These are phyloP conservation scores for Drosophila gaucha DNA, from an alignment of 2,888 invertebrate genomes.

Conservation along the genomic window DNA sequence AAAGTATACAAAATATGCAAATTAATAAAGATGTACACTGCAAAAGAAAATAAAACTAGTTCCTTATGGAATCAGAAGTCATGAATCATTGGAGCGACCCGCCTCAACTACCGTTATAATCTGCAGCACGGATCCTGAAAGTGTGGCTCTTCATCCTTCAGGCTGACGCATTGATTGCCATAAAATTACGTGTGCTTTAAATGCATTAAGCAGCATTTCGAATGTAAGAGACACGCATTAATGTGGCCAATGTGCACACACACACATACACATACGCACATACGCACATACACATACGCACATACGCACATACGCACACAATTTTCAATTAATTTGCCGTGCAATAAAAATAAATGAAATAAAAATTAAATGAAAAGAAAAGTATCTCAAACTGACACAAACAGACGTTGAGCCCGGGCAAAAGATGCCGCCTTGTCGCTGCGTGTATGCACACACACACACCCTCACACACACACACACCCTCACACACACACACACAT, in stretches of 20 bases:
- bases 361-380: slow-evolving; percentile 37
- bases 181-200: slow-evolving; percentile 44
- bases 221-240: slow-evolving; percentile 67
- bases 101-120: neutral
- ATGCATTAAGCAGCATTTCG: slow-evolving; percentile 45
- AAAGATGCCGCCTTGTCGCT: slow-evolving; percentile 49
- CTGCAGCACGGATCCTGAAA: neutral
- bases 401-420: slow-evolving; percentile 43
- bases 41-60: no score
- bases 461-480: slow-evolving; percentile 11
- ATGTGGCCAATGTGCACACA: slow-evolving; percentile 54
- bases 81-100: neutral
- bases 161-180: slow-evolving; percentile 45
- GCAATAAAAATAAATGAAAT: slow-evolving; percentile 7
- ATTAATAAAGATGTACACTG: no score
- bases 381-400: slow-evolving; percentile 57
- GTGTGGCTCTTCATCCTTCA: slow-evolving; percentile 20
- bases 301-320: slow-evolving; percentile 32
- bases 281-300: slow-evolving; percentile 32
- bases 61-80: no score
- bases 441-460: slow-evolving; percentile 11
- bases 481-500: slow-evolving; percentile 14
- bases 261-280: slow-evolving; percentile 6
- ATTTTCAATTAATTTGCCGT: slow-evolving; percentile 63
- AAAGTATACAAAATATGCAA: no score